Evolutionary conservation across 2,888 invertebrate species (phyloP).

Genomic region (Metalampra italica): DNA sequence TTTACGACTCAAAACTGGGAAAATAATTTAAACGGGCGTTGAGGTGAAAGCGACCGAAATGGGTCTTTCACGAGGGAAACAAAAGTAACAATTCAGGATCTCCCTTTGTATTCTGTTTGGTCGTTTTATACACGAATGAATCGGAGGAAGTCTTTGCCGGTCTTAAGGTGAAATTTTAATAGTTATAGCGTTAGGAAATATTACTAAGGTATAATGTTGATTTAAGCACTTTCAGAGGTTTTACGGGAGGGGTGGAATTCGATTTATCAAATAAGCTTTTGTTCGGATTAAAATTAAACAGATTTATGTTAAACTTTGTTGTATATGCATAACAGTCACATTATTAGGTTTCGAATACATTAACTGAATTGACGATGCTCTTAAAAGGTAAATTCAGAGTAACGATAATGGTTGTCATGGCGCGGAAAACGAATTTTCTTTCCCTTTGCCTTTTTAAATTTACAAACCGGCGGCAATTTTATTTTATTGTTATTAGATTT

Average conservation of each 20-base stretch:
- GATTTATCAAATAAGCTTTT: constrained; percentile 19
- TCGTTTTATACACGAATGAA: constrained; percentile 51
- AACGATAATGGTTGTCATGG: constrained; percentile 72
- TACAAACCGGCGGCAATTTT: constrained; percentile 76
- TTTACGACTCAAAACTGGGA: constrained; percentile 75
- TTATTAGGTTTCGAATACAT: constrained; percentile 34
- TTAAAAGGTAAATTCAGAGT: constrained; percentile 68
- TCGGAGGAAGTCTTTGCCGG: constrained; percentile 41
- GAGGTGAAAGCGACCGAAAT: constrained; percentile 60
- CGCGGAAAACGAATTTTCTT: constrained; percentile 70
- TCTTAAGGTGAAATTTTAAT: constrained; percentile 73
- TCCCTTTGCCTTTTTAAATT: constrained; percentile 71
- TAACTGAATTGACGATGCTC: constrained; percentile 46
- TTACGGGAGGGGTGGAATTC: constrained; percentile 21
- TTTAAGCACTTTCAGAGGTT: constrained; percentile 52
- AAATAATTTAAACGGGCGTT: constrained; percentile 70
- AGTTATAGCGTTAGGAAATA: constrained; percentile 68
- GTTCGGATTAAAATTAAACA: constrained; percentile 14
- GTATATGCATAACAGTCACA: constrained; percentile 1
- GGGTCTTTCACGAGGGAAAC: constrained; percentile 64
- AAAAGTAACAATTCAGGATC: constrained; percentile 61
- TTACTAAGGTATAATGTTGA: constrained; percentile 66
- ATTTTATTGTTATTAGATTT: constrained; percentile 79
- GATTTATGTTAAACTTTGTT: neutral
- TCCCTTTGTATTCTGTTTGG: constrained; percentile 49